Conservation (phyloP, 2,888 invertebrate genomes). For the Tribolium freemani region DNA sequence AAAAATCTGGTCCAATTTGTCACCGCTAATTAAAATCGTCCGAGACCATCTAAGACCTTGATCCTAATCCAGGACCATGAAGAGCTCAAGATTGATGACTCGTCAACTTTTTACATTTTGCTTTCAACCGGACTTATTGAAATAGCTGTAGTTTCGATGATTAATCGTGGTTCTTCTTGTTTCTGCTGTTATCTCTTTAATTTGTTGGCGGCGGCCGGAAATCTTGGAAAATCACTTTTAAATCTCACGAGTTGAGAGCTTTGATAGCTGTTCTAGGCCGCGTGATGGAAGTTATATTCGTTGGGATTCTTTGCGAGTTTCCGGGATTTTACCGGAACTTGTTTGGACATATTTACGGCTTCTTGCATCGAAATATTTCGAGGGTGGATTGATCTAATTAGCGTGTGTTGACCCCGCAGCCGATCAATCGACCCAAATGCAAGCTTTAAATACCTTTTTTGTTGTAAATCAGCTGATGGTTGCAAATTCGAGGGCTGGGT, state of each 20-base stretch:
- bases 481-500: constrained; percentile 39
- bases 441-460: constrained; percentile 35
- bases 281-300: background rate
- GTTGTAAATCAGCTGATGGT: constrained; percentile 58
- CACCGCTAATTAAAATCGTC: background rate
- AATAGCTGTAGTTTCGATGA: background rate
- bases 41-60: background rate
- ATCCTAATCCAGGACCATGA: background rate
- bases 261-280: background rate
- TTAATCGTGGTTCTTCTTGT: background rate
- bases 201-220: background rate
- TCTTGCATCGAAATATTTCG: too few species aligned
- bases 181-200: background rate
- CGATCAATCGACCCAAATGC: background rate
- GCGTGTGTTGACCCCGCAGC: background rate
- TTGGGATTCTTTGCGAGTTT: background rate
- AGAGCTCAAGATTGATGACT: background rate
- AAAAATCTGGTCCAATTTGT: background rate
- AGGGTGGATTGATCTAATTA: background rate
- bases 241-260: background rate
- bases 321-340: background rate
- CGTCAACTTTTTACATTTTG: background rate
- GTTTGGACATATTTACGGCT: background rate
- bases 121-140: background rate
- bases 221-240: background rate